These are phyloP conservation scores for Callaeas wilsoni DNA, from an alignment of 2,113 vertebrate genomes.

Conservation along the genomic window DNA sequence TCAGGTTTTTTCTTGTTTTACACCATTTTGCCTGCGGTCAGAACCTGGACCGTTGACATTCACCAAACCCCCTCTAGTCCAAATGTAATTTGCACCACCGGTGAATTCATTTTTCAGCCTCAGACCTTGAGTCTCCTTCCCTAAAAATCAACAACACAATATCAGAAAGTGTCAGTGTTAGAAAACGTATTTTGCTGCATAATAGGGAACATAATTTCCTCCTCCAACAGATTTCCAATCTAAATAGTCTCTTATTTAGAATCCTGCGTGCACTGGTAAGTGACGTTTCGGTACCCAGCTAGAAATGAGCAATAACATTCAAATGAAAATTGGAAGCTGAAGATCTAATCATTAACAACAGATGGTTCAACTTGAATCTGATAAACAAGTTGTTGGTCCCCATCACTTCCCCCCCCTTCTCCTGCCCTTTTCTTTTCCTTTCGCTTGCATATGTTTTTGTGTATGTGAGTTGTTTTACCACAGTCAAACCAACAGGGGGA, in stretches of 20 bases:
- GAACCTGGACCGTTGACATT: background rate
- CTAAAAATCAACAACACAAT: background rate
- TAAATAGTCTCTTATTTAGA: conserved; percentile 69
- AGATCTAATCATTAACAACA: conserved; percentile 79
- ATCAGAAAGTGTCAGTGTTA: conserved; percentile 7
- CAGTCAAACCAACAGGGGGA: background rate
- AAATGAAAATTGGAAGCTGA: conserved; percentile 77
- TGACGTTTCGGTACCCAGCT: conserved; percentile 37
- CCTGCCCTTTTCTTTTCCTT: background rate
- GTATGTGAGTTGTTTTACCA: background rate
- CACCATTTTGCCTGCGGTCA: background rate
- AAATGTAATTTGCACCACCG: background rate
- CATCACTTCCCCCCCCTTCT: background rate
- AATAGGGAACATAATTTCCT: conserved; percentile 66
- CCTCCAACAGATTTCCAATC: conserved; percentile 58
- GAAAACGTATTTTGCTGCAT: conserved; percentile 29
- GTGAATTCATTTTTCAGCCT: background rate
- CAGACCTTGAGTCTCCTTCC: background rate
- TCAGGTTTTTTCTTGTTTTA: background rate
- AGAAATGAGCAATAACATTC: conserved; percentile 79
- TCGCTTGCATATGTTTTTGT: background rate
- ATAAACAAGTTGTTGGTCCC: conserved; percentile 71
- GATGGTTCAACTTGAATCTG: conserved; percentile 72
- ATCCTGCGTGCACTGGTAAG: conserved; percentile 49
- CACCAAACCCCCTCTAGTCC: background rate